Percentiles rank a stretch among this genome's conserved stretches.
Evolutionary conservation across 1,140 invertebrate species (phyloP).

Genomic region (Pogonomyrmex barbatus): DNA sequence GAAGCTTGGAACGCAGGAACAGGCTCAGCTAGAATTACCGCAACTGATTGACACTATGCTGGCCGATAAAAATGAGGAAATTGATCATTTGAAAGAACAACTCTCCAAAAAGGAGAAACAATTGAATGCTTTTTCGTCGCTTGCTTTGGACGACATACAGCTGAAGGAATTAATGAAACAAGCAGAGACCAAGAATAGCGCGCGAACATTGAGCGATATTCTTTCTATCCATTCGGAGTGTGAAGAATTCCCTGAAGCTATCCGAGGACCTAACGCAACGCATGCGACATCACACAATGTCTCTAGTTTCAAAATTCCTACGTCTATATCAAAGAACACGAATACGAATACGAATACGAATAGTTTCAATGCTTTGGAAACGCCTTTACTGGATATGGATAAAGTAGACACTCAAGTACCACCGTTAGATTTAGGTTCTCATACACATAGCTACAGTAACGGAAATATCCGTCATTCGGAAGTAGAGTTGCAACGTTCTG

Average conservation of each 20-base stretch:
- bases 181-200: constrained; percentile 86
- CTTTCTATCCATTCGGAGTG: constrained; percentile 89
- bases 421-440: constrained; percentile 74
- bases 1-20: constrained; percentile 79
- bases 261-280: constrained; percentile 74
- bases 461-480: constrained; percentile 24
- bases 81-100: constrained; percentile 88
- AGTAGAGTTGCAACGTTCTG: constrained; percentile 45
- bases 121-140: constrained; percentile 83
- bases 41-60: constrained; percentile 88
- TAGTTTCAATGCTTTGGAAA: constrained; percentile 53
- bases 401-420: constrained; percentile 73
- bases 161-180: constrained; percentile 83
- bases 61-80: constrained; percentile 90
- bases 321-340: constrained; percentile 45
- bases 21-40: constrained; percentile 83
- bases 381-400: constrained; percentile 65
- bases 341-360: not conserved
- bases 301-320: constrained; percentile 75
- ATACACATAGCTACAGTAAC: constrained; percentile 67
- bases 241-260: constrained; percentile 86
- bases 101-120: constrained; percentile 86
- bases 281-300: constrained; percentile 73
- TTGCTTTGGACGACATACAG: constrained; percentile 87
- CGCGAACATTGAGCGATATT: constrained; percentile 90